These are phyloP conservation scores for Perca schrenkii DNA, from an alignment of 2,113 vertebrate genomes.

Conservation along the genomic window DNA sequence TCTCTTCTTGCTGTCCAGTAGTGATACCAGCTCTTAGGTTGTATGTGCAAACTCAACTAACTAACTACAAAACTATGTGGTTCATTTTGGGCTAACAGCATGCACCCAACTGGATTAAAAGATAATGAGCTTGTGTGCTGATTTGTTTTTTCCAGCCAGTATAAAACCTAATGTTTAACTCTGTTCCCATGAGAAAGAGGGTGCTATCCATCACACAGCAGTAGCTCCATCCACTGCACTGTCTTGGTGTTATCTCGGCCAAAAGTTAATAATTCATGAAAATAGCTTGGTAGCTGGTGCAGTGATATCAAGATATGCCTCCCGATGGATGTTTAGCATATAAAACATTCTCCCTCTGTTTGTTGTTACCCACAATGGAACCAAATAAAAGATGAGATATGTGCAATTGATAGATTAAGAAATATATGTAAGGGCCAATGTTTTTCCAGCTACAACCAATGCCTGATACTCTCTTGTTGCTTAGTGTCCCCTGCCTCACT, in stretches of 20 bases:
- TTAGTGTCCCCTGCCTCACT: neutral
- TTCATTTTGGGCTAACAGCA: neutral
- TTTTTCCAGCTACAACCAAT: conserved; percentile 15
- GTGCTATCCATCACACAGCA: conserved; percentile 74
- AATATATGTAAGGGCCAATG: neutral
- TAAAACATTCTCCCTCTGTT: conserved; percentile 61
- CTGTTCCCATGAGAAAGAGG: conserved; percentile 76
- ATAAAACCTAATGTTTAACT: conserved; percentile 55
- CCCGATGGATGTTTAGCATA: conserved; percentile 64
- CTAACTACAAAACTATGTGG: neutral
- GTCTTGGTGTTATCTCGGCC: conserved; percentile 70
- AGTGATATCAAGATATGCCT: conserved; percentile 66
- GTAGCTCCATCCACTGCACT: conserved; percentile 48
- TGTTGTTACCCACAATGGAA: conserved; percentile 56
- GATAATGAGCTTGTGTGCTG: conserved; percentile 26
- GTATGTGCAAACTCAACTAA: neutral
- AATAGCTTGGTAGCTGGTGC: conserved; percentile 60
- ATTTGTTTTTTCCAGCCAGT: conserved; percentile 39
- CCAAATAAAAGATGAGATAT: conserved; percentile 55
- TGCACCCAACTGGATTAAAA: neutral
- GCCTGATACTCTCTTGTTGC: conserved; percentile 2
- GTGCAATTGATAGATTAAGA: conserved; percentile 31
- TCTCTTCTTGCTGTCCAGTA: neutral
- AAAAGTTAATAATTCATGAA: conserved; percentile 82
- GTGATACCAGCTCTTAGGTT: neutral